Percentiles rank a stretch among this genome's conserved stretches.
Evolutionary conservation across 2,113 vertebrate genomes (phyloP).

Genomic region (Lontra canadensis): DNA sequence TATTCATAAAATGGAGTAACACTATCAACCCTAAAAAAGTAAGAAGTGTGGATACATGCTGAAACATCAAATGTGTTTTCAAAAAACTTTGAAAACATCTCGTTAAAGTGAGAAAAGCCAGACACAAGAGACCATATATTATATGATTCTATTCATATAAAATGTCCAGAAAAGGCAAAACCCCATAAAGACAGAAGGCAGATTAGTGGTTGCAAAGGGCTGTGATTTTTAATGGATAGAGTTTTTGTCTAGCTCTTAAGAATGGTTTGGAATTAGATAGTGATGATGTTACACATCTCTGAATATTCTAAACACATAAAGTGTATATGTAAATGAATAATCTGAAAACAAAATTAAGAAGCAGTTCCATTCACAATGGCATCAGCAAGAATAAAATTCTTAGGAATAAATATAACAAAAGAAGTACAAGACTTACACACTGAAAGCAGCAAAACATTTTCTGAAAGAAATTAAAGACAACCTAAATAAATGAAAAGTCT

Average conservation of each 20-base stretch:
- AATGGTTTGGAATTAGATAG: neutral
- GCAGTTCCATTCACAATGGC: neutral
- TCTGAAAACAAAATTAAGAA: neutral
- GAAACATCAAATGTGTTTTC: neutral
- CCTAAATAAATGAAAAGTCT: neutral
- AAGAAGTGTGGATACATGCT: neutral
- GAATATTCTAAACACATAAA: neutral
- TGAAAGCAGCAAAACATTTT: neutral
- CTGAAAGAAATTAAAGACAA: neutral
- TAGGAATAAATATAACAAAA: neutral
- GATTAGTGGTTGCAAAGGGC: neutral
- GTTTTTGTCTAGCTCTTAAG: neutral
- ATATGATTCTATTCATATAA: neutral
- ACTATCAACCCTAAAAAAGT: neutral
- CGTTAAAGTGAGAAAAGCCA: neutral
- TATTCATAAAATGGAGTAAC: neutral
- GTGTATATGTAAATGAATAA: neutral
- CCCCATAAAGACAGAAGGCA: neutral
- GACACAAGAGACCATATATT: neutral
- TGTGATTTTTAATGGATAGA: neutral
- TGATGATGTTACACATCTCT: neutral
- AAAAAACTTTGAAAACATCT: neutral
- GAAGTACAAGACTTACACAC: neutral
- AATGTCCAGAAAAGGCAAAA: neutral
- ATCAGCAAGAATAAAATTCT: neutral